These are phyloP conservation scores for Leptodactylus fuscus DNA, from an alignment of 2,113 vertebrate genomes.

Conservation along the genomic window DNA sequence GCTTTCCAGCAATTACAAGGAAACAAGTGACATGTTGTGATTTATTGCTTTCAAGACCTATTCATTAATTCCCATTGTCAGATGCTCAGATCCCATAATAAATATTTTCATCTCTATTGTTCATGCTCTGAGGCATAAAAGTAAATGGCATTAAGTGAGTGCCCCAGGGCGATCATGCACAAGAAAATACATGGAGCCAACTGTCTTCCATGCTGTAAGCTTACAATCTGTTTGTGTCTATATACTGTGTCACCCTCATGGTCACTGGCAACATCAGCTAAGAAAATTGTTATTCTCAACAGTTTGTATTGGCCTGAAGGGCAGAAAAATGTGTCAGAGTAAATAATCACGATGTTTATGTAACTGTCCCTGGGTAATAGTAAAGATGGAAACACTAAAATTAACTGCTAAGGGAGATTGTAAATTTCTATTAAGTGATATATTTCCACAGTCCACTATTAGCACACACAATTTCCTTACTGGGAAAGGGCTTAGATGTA, in stretches of 20 bases:
- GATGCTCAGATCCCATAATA: constrained; percentile 30
- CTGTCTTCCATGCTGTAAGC: constrained; percentile 34
- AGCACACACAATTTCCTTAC: background rate
- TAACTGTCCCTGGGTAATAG: background rate
- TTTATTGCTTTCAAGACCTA: constrained; percentile 27
- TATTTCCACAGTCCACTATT: background rate
- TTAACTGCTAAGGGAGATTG: background rate
- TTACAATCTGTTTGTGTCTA: constrained; percentile 33
- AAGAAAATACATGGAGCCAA: constrained; percentile 40
- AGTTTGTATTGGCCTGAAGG: constrained; percentile 42
- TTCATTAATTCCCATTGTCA: constrained; percentile 45
- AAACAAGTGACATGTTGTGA: constrained; percentile 35
- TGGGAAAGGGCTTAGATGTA: background rate
- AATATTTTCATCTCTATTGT: constrained; percentile 49
- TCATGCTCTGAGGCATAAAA: constrained; percentile 43
- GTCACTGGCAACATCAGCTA: constrained; percentile 21
- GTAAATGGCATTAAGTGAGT: constrained; percentile 36
- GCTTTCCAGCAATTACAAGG: constrained; percentile 32
- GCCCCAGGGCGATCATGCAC: constrained; percentile 12
- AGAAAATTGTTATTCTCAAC: constrained; percentile 30
- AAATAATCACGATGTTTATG: constrained; percentile 45
- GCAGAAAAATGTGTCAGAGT: constrained; percentile 44
- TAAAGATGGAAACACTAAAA: constrained; percentile 12
- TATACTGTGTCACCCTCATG: constrained; percentile 20
- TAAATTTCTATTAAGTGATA: constrained; percentile 10